Evolutionary conservation across 2,888 invertebrate genomes (phyloP), one percentile per base, ranked within the genome.

Genomic region (Plebejus argus): DNA sequence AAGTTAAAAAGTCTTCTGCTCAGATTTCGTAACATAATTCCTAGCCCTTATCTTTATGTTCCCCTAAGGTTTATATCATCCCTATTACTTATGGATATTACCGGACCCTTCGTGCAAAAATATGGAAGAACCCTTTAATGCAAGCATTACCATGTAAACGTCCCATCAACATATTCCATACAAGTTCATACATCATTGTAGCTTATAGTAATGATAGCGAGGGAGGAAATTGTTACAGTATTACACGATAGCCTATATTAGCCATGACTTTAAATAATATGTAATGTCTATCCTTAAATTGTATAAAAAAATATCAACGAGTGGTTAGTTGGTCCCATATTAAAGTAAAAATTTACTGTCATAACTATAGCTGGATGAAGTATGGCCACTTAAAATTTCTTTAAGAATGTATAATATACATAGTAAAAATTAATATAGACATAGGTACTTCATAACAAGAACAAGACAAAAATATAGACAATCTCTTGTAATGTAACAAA

Each of bases 121-220:
- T 74, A 53, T 49, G 18, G 49, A 53, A 74, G 74, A 74, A 49
- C 72, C 71, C 74, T 53, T 74, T 49, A 74, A 74, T 74, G 23
- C 23, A 74, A 28, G 49, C 45, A 53, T 74, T 74, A 53, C 74
- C 53, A 74, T 74, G 74, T 74, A 74, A 74, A 74, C 15, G 74
- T 53, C 53, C 23, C 74, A 53, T 53, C 53, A 74, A 74, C 74
- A 74, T 74, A 74, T 49, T 53, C 18, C 74, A 23, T 74, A 53
- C 74, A 74, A 74, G 49, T 74, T 49, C 74, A 53, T 74, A 74
- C 49, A 74, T 74, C 74, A 45, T 72, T 74, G 49, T 74, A 49
- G 45, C 45, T 74, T 74, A 53, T 53, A 74, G 49, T 53, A 45
- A 20, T 72, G 72, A 49, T 45, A 15, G 72, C 45, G 66, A 49